Evolutionary conservation across 2,113 vertebrate species (phyloP).

Genomic region (rabbit (Oryctolagus cuniculus)): DNA sequence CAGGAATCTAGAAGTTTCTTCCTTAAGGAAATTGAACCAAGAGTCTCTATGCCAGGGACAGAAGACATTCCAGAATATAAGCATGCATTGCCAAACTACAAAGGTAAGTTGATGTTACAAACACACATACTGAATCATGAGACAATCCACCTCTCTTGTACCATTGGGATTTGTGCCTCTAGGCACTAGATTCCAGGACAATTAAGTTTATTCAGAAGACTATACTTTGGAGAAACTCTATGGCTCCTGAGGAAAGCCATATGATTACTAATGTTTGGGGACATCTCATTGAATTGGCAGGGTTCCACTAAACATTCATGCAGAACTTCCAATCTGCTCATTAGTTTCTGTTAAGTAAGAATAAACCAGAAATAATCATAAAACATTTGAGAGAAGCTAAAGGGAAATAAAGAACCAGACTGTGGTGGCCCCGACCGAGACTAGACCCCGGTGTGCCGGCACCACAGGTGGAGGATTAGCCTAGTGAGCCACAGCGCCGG

Average conservation of each 20-base stretch:
- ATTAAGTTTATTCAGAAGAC: neutral
- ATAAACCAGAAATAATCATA: neutral
- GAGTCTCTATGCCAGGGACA: neutral
- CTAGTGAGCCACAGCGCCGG: too few relatives aligned
- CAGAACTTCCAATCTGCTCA: neutral
- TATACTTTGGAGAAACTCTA: neutral
- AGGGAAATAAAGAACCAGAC: neutral
- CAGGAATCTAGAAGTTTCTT: neutral
- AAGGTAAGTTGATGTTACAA: neutral
- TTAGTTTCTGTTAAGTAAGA: constrained; percentile 16
- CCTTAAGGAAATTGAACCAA: neutral
- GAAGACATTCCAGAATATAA: neutral
- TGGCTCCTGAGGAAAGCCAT: neutral
- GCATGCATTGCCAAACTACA: neutral
- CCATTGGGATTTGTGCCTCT: neutral
- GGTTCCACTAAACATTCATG: neutral
- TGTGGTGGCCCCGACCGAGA: too few relatives aligned
- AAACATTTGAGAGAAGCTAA: neutral
- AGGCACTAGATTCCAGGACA: neutral
- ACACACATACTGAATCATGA: neutral
- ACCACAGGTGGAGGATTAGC: too few relatives aligned
- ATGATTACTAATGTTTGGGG: constrained; percentile 1
- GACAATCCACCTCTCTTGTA: neutral
- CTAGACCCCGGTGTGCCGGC: too few relatives aligned
- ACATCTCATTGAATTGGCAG: neutral